Evolutionary conservation across 2,888 invertebrate genomes (phyloP), one percentile per base, ranked within the genome.

Genomic region (Eustalomyia histrio): DNA sequence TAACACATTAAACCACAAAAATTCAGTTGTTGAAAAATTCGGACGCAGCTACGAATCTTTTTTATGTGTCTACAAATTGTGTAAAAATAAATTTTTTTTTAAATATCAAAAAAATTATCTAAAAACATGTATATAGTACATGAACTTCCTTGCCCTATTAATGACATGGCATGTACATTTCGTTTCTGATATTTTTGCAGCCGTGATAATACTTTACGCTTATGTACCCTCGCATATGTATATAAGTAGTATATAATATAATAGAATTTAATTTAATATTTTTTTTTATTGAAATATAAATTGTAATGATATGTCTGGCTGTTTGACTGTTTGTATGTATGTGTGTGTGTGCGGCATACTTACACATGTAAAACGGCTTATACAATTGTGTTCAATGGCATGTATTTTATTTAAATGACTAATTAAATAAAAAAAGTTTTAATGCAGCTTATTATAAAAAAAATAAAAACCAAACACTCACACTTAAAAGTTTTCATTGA

Each of bases 121-220:
- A 24, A 2, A 24, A 24, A 24, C 24, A 24, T 24, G 5, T 5
- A 24, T 24, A n/a, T n/a, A n/a, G 2, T 24, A 5, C 24, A 24
- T 24, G 24, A 24, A 24, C 2, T 24, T 24, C 2, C 24, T 24
- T 24, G 24, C 24, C 24, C 24, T 24, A 24, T 3, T 24, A 24
- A 24, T 24, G 24, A 24, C 24, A 24, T 24, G 21, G 7, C 7
- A 29, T 29, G 7, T 29, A 29, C 29, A 29, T 6, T 29, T 29
- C 29, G 29, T 29, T 29, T 29, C 7, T 29, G 29, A 29, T 7
- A 60, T 29, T 2, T 68, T 58, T 50, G 6, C 53, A 72, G 24
- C 8, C 61, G 29, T 63, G 21, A 58, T 52, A 65, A 52, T 50
- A 65, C 43, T 47, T 74, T 58, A 58, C 16, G 24, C 10, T 47